phyloP scores from a whole-genome alignment of 2,113 vertebrate species.

The Talpa occidentalis region DNA sequence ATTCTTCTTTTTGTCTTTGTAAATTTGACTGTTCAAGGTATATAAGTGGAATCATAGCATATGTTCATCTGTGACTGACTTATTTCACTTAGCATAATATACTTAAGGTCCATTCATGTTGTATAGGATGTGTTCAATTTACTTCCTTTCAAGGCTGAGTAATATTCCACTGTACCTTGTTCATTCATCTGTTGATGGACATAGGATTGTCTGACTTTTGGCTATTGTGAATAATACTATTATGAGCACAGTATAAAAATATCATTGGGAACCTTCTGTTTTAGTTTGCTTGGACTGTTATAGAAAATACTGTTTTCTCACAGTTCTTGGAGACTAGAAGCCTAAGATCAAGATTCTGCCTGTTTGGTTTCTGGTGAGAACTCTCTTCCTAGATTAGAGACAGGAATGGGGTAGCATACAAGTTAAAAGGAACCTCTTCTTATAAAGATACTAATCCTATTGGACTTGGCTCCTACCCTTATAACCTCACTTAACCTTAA shows the following conservation, averaged over 20 bases:
- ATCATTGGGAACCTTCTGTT: neutral
- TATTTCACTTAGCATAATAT: neutral
- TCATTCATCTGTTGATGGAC: neutral
- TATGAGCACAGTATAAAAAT: neutral
- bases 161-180: neutral
- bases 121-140: neutral
- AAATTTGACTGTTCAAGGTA: neutral
- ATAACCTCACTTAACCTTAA: neutral
- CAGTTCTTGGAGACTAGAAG: neutral
- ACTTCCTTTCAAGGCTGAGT: neutral
- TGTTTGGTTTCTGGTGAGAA: neutral
- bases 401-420: too few relatives aligned
- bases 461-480: neutral
- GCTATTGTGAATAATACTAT: neutral
- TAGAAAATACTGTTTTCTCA: neutral
- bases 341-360: neutral
- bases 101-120: neutral
- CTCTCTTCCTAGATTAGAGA: neutral
- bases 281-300: neutral
- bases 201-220: neutral
- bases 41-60: neutral
- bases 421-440: neutral
- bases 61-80: neutral
- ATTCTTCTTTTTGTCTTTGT: neutral
- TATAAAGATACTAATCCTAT: neutral